Base-by-base conservation (phyloP, 2,888 invertebrate genomes). In the Drosophila picticornis region DNA sequence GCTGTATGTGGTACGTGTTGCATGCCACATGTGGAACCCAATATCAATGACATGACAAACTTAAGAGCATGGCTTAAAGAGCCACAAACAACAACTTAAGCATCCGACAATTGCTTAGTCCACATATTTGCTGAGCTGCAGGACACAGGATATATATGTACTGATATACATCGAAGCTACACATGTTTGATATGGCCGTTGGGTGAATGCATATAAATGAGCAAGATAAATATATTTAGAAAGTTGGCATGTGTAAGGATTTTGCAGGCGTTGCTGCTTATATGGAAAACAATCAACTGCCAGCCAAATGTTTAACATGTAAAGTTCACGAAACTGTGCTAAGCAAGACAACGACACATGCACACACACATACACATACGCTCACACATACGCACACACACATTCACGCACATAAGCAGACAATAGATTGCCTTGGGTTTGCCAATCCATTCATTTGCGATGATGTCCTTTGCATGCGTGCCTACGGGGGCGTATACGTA, bases 151-250 rank as follows among this genome's bases (percentile, higher is more conserved):
- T 60, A 67, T 67, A 58, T 61, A 59, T 56, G n/a, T n/a, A 48
- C 29, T 65, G 10, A 65, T 57, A 57, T 65, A 22, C 22, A 46
- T 7, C 13, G 22, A 46, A 22, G n/a, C 13, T 29, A 27, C 51
- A 61, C 59, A 52, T 46, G 59, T 40, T 60, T 53, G 57, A 59
- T 74, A 55, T 73, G 63, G 71, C 81, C 66, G 67, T 52, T 66
- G 71, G 80, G 77, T 71, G 69, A 80, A 84, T 87, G 89, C 85
- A 85, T 85, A 87, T 72, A 87, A 87, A 89, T 85, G 85, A 84
- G 77, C 51, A 52, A 58, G 43, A 67, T 50, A 71, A 72, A 84
- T 74, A 66, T 62, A 75, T 65, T 61, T 74, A 61, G 55, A 40
- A 53, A 71, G 27, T 51, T 51, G 36, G 22, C 25, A 40, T 29